phyloP scores from a whole-genome alignment of 2,113 vertebrate species.

The Cromileptes altivelis region DNA sequence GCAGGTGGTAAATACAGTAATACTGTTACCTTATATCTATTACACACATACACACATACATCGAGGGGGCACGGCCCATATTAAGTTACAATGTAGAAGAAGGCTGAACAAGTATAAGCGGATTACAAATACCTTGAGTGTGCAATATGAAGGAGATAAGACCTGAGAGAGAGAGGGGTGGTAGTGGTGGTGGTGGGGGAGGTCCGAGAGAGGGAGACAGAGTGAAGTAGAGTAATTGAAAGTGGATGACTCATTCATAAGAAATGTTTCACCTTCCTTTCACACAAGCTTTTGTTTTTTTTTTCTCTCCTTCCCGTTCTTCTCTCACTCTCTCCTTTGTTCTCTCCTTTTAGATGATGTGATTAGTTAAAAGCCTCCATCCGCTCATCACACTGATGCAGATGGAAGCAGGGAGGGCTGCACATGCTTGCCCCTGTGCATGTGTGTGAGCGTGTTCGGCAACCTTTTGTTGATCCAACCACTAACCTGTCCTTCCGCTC shows the following conservation, averaged over 20 bases:
- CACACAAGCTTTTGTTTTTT: slow-evolving; percentile 10
- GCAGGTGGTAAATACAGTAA: slow-evolving; percentile 60
- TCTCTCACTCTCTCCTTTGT: slow-evolving; percentile 32
- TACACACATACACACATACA: slow-evolving; percentile 36
- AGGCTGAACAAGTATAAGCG: slow-evolving; percentile 73
- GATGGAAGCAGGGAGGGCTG: slow-evolving; percentile 33
- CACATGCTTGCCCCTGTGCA: background rate
- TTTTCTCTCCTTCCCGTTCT: slow-evolving; percentile 18
- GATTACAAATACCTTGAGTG: slow-evolving; percentile 79
- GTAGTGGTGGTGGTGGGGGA: background rate
- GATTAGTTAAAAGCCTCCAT: slow-evolving; percentile 75
- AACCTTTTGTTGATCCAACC: slow-evolving; percentile 27
- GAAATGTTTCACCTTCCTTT: slow-evolving; percentile 56
- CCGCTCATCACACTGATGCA: slow-evolving; percentile 48
- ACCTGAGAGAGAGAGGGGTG: slow-evolving; percentile 38
- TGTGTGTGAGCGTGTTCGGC: slow-evolving; percentile 22
- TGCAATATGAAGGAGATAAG: slow-evolving; percentile 72
- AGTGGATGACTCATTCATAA: slow-evolving; percentile 63
- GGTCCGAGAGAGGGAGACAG: slow-evolving; percentile 49
- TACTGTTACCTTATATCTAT: slow-evolving; percentile 53
- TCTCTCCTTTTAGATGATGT: slow-evolving; percentile 63
- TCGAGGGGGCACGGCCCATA: slow-evolving; percentile 41
- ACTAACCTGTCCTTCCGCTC: slow-evolving; percentile 13
- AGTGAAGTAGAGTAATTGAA: slow-evolving; percentile 43
- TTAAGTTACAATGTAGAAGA: slow-evolving; percentile 73